Conservation (phyloP, 2,113 vertebrate species). For the Scatophagus argus region DNA sequence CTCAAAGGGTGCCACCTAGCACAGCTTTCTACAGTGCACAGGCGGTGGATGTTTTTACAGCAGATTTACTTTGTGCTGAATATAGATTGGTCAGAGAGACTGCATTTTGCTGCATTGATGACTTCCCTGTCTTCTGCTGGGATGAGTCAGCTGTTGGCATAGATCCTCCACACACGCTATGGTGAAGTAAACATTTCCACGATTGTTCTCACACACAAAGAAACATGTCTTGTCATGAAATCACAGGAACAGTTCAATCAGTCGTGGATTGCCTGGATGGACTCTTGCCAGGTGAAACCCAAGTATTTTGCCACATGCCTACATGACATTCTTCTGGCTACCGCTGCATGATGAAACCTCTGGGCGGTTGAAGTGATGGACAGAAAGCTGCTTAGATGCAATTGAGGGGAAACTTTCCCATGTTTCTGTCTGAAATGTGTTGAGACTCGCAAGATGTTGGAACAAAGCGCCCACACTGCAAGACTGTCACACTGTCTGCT, state of each 20-base stretch:
- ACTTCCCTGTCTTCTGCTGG: conserved; percentile 13
- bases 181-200: conserved; percentile 43
- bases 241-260: conserved; percentile 41
- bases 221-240: conserved; percentile 63
- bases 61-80: conserved; percentile 25
- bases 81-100: conserved; percentile 39
- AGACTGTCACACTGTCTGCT: conserved; percentile 49
- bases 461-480: conserved; percentile 66
- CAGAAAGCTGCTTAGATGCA: conserved; percentile 69
- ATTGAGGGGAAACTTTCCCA: conserved; percentile 64
- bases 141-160: conserved; percentile 23
- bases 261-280: conserved; percentile 32
- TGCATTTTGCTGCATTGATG: conserved; percentile 12
- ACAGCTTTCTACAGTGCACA: background rate
- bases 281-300: conserved; percentile 66
- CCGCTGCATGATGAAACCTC: conserved; percentile 53
- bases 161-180: conserved; percentile 2
- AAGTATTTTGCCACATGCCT: conserved; percentile 53
- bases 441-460: conserved; percentile 54
- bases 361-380: conserved; percentile 59
- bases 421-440: conserved; percentile 60
- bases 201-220: conserved; percentile 56
- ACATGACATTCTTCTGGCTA: conserved; percentile 50
- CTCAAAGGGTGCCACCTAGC: background rate
- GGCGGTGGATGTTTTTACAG: background rate